Evolutionary conservation across 2,888 invertebrate species (phyloP), one percentile per base, ranked within the genome.

Genomic region (Celastrina argiolus): DNA sequence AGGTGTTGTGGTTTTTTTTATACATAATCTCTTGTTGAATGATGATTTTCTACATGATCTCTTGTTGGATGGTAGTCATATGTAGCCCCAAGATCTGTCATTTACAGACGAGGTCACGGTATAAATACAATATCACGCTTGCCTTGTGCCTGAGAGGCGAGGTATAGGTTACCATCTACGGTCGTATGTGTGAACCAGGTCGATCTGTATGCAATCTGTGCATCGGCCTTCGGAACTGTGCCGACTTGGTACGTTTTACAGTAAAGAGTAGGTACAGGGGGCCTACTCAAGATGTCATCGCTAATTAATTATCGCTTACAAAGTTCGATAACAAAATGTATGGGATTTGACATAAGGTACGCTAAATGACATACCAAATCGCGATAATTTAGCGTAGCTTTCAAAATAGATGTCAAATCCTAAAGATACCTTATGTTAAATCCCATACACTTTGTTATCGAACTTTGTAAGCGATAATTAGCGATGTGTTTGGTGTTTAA

Each of bases 121-220:
- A 85, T 83, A 83, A 82, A 85, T 86, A 87, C 70, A 71, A 75
- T 72, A 74, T 58, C 67, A 69, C 56, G 69, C 69, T 68, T 64
- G 65, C 69, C 68, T 70, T 68, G 69, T 65, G 66, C 68, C 68
- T 68, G 63, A 69, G 36, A 56, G 42, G 56, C 68, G 56, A 58
- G 66, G 59, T 34, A 59, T 45, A 45, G 39, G 36, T 28, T 36
- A 22, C 74, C 74, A 70, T 73, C 70, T 73, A 72, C 69, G 74
- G 74, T 41, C 36, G 34, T 36, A 66, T 66, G 65, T 64, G 69
- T 61, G 70, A 72, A 69, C 70, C 70, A 68, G 72, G 72, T 72
- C 72, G 68, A 63, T 70, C 67, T 67, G 66, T 69, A 71, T 70
- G 72, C 69, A 63, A 66, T 61, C 51, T 68, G 68, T 64, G 64